Conservation (phyloP, 2,888 invertebrate species). For the Pyrgus malvae region DNA sequence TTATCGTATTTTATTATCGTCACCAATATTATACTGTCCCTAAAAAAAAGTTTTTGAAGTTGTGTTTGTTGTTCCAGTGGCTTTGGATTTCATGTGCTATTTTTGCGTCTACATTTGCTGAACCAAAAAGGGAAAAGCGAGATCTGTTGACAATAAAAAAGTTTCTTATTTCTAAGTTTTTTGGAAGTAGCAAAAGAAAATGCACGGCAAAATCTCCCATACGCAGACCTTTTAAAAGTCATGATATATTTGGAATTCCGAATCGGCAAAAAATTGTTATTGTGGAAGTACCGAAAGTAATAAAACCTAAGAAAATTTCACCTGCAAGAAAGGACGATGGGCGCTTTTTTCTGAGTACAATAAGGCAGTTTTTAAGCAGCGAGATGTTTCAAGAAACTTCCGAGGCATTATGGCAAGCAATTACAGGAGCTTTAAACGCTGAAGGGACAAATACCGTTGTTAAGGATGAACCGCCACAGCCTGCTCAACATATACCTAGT, state of each 20-base stretch:
- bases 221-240: neutral
- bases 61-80: neutral
- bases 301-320: neutral
- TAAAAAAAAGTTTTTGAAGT: neutral
- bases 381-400: neutral
- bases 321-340: neutral
- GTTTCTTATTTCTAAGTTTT: neutral
- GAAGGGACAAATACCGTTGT: neutral
- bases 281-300: neutral
- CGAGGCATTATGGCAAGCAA: neutral
- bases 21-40: too few relatives aligned
- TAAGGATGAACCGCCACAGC: neutral
- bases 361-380: neutral
- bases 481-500: neutral
- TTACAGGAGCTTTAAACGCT: neutral
- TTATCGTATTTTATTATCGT: too few relatives aligned
- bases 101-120: neutral
- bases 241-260: slow-evolving; percentile 1
- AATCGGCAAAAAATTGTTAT: neutral
- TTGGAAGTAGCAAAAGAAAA: neutral
- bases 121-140: neutral
- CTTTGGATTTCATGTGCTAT: neutral
- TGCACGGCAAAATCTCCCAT: neutral
- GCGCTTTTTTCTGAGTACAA: neutral
- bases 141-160: slow-evolving; percentile 1